phyloP scores from a whole-genome alignment of 2,113 vertebrate species.

The Caranx ignobilis region DNA sequence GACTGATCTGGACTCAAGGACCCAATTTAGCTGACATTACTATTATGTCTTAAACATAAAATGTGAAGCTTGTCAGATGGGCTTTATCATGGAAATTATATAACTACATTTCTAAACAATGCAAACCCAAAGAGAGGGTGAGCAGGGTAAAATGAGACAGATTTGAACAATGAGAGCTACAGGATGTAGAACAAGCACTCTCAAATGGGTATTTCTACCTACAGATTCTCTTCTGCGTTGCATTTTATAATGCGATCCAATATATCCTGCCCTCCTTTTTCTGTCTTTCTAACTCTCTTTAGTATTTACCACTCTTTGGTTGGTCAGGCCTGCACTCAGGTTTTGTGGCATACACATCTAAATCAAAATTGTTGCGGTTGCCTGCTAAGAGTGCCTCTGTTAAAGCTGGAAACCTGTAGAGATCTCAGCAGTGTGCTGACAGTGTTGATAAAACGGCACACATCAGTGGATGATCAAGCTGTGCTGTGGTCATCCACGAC shows the following conservation, averaged over 20 bases:
- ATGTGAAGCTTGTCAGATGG: neutral
- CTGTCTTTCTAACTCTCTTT: neutral
- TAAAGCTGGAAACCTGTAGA: conserved; percentile 32
- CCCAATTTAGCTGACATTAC: neutral
- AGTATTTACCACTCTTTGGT: conserved; percentile 43
- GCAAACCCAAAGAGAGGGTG: neutral
- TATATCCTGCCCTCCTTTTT: neutral
- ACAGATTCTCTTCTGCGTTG: neutral
- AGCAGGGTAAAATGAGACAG: neutral
- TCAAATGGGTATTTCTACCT: neutral
- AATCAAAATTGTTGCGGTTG: conserved; percentile 45
- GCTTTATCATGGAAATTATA: neutral
- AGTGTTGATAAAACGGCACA: conserved; percentile 44
- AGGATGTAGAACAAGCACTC: neutral
- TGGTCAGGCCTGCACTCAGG: conserved; percentile 21
- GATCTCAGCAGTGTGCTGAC: conserved; percentile 40
- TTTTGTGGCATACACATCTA: conserved; percentile 38
- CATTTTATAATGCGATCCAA: neutral
- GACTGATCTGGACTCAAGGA: neutral
- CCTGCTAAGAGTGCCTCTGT: conserved; percentile 29
- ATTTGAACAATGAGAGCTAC: conserved; percentile 5
- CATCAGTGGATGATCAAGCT: conserved; percentile 45
- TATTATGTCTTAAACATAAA: neutral
- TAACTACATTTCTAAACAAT: neutral
- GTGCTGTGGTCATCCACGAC: conserved; percentile 12